Evolutionary conservation across 2,888 invertebrate genomes (phyloP).

Genomic region (Ariolimax columbianus): DNA sequence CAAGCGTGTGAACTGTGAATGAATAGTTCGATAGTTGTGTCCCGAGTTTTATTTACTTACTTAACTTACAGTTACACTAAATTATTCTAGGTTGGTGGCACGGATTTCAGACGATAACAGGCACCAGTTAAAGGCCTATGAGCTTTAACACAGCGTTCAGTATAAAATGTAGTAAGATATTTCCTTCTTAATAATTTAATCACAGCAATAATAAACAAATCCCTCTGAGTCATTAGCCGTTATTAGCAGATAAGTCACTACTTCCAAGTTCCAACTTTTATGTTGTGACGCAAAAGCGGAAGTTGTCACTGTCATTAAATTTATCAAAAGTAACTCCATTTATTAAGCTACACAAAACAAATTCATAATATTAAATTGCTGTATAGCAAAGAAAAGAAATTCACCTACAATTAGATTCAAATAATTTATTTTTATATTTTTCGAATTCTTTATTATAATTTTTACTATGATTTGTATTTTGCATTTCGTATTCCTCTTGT

Average conservation of each 20-base stretch:
- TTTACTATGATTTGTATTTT: no score
- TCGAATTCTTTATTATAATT: no score
- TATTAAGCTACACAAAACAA: background rate
- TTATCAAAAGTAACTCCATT: background rate
- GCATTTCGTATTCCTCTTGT: no score
- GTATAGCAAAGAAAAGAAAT: no score
- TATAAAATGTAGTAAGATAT: background rate
- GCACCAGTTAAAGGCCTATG: background rate
- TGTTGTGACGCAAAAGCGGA: slow-evolving; percentile 36
- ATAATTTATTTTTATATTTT: no score
- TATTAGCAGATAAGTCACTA: background rate
- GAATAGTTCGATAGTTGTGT: no score
- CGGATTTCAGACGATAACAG: no score
- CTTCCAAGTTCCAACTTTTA: background rate
- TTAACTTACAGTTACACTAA: no score
- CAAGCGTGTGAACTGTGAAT: no score
- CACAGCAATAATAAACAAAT: background rate
- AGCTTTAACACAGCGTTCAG: background rate
- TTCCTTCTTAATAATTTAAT: background rate
- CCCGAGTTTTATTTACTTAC: no score
- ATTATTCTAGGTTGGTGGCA: no score
- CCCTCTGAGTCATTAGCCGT: background rate
- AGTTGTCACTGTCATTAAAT: slow-evolving; percentile 17
- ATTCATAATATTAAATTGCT: background rate
- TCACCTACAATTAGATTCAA: no score